These are phyloP conservation scores for Acrocephalus kingi DNA, from an alignment of 2,113 vertebrate species.

Conservation along the genomic window DNA sequence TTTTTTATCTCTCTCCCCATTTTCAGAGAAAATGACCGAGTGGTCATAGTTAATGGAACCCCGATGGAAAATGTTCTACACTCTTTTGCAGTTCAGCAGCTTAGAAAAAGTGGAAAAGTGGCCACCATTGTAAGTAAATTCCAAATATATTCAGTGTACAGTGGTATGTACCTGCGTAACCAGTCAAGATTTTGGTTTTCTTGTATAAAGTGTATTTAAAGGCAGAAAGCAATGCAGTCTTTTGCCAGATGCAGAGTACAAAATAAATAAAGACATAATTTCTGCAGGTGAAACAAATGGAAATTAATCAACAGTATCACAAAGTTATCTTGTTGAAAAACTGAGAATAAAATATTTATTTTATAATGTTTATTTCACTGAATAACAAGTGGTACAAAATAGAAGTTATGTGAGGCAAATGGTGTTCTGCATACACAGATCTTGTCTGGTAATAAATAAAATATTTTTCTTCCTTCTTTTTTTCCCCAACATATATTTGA, in stretches of 20 bases:
- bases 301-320: not conserved
- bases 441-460: not conserved
- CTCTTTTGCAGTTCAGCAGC: conserved; percentile 92
- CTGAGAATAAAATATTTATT: not conserved
- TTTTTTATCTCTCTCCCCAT: not conserved
- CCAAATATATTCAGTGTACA: not conserved
- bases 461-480: not conserved
- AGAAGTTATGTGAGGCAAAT: not conserved
- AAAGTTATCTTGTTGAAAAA: not conserved
- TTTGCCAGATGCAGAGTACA: not conserved
- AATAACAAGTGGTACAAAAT: not conserved
- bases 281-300: not conserved
- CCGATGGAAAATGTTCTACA: conserved; percentile 91
- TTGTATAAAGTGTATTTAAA: not conserved
- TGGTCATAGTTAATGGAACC: conserved; percentile 88
- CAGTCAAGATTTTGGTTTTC: not conserved
- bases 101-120: conserved; percentile 95
- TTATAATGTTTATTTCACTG: not conserved
- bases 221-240: not conserved
- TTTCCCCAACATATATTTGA: not conserved
- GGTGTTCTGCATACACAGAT: not conserved
- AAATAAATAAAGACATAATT: not conserved
- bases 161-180: not conserved
- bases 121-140: conserved; percentile 90
- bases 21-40: conserved; percentile 90